Conservation (phyloP, 2,797 vertebrate genomes). For the Iguana delicatissima region DNA sequence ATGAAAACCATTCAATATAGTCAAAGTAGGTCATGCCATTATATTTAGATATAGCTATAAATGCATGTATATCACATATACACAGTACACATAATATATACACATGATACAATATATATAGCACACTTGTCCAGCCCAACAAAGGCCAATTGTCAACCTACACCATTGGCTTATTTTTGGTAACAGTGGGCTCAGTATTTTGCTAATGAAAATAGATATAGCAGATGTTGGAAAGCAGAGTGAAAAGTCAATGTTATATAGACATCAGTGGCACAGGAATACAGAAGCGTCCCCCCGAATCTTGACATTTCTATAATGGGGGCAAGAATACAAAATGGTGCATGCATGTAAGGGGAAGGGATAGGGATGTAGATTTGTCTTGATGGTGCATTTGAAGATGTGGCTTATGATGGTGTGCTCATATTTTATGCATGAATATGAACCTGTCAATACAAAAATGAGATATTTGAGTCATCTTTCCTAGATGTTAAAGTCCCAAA, state of each 20-base stretch:
- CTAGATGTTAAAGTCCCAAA: slow-evolving; percentile 1
- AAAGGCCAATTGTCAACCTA: not conserved
- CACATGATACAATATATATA: not conserved
- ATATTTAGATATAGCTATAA: not conserved
- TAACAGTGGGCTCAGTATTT: not conserved
- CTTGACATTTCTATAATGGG: rapidly evolving
- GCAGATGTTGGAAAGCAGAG: not conserved
- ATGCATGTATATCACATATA: not conserved
- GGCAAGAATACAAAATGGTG: not conserved
- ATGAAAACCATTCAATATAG: not conserved
- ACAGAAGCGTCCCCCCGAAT: not conserved
- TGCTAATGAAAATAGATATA: not conserved
- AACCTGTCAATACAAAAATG: not conserved
- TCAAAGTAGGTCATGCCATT: not conserved
- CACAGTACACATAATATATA: too few relatives aligned
- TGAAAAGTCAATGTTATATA: rapidly evolving
- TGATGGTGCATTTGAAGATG: not conserved
- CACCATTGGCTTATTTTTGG: not conserved
- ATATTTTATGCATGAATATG: rapidly evolving
- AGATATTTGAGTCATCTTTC: not conserved
- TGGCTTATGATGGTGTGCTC: rapidly evolving
- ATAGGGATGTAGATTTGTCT: not conserved
- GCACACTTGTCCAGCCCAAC: not conserved
- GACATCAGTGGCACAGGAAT: rapidly evolving
- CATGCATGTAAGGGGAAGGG: not conserved